Percentiles rank a stretch among this genome's conserved stretches.
phyloP scores from a whole-genome alignment of 2,113 vertebrate genomes.

The Cryptomyrus ogoouensis region DNA sequence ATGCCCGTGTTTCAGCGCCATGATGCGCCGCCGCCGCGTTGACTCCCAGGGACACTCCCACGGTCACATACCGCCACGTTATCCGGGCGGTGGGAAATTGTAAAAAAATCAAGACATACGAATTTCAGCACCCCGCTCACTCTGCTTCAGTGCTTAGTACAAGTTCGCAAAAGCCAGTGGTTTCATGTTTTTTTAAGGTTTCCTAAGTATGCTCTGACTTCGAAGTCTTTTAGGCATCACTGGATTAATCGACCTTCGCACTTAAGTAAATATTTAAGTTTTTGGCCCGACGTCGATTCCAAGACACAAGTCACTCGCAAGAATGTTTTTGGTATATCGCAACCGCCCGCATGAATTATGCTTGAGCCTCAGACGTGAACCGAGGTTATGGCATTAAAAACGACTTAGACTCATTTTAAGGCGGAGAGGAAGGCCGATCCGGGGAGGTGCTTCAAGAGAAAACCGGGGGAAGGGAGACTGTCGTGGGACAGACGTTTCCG shows the following conservation, averaged over 20 bases:
- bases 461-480: neutral
- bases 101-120: neutral
- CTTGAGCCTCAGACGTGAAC: neutral
- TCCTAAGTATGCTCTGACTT: neutral
- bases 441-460: neutral
- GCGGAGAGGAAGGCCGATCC: neutral
- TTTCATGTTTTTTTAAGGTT: neutral
- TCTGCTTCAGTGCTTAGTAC: neutral
- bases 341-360: neutral
- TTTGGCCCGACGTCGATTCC: neutral
- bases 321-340: neutral
- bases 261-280: neutral
- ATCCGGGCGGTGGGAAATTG: neutral
- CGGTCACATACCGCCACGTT: slow-evolving; percentile 1
- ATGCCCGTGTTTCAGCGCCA: slow-evolving; percentile 47
- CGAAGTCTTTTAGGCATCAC: neutral
- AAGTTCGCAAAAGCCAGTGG: neutral
- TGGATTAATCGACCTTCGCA: neutral
- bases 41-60: slow-evolving; percentile 37
- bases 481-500: neutral
- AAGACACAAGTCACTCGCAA: neutral
- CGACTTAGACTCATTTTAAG: neutral
- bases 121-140: neutral
- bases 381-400: neutral
- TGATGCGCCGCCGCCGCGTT: slow-evolving; percentile 45